A percentile compares a stretch with the other conserved stretches of the same genome.
These are phyloP conservation scores for Loris lydekkerianus DNA, from an alignment of 2,797 vertebrate species.

Conservation along the genomic window DNA sequence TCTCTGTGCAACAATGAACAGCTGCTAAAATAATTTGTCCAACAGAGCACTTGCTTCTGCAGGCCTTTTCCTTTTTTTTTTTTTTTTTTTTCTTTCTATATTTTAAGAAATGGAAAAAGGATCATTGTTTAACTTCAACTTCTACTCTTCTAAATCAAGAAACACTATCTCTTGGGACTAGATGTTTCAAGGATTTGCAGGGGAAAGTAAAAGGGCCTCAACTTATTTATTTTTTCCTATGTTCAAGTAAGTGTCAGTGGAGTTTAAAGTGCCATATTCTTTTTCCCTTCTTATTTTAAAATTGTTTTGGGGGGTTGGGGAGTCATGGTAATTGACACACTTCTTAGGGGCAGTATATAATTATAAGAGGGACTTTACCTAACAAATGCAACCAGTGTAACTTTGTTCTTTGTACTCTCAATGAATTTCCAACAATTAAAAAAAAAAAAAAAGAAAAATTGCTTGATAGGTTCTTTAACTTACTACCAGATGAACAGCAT, in stretches of 20 bases:
- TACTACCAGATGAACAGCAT: not conserved
- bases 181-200: constrained; percentile 54
- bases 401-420: too few relatives aligned
- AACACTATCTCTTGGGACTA: constrained; percentile 58
- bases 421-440: too few relatives aligned
- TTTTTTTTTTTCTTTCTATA: not conserved
- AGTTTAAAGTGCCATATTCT: not conserved
- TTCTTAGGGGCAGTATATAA: too few relatives aligned
- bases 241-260: constrained; percentile 52
- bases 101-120: constrained; percentile 64
- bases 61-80: not conserved
- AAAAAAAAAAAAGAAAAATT: too few relatives aligned
- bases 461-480: not conserved
- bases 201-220: constrained; percentile 10
- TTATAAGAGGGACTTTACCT: too few relatives aligned
- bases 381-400: too few relatives aligned
- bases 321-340: too few relatives aligned
- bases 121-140: constrained; percentile 72
- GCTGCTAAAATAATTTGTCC: constrained; percentile 78
- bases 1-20: constrained; percentile 78
- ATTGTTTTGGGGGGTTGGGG: too few relatives aligned
- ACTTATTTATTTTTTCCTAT: not conserved
- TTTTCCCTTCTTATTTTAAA: constrained; percentile 20
- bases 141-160: constrained; percentile 70
- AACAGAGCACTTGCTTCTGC: constrained; percentile 23